Conservation (phyloP, 2,797 vertebrate species). For the Cossypha caffra region DNA sequence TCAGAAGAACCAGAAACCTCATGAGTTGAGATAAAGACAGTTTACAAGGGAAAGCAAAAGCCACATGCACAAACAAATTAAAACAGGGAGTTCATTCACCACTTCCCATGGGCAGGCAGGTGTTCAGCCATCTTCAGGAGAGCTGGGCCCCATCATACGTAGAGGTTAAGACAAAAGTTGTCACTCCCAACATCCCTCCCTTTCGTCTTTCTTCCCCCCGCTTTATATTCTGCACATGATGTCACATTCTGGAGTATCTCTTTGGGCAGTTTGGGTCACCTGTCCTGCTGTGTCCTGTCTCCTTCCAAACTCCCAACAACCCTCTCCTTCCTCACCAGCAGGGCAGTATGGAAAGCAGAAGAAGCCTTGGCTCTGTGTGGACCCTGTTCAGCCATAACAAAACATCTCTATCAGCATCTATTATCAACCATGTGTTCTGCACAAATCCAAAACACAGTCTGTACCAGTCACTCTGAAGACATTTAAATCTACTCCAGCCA, state of each 20-base stretch:
- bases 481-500: not conserved
- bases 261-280: not conserved
- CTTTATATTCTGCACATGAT: not conserved
- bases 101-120: not conserved
- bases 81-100: not conserved
- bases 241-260: not conserved
- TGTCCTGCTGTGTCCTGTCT: not conserved
- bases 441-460: not conserved
- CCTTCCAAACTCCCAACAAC: not conserved
- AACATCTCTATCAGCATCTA: not conserved
- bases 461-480: not conserved
- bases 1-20: not conserved
- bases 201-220: fast-evolving
- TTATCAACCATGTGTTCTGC: not conserved
- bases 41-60: not conserved
- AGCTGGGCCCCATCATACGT: not conserved
- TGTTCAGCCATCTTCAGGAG: not conserved
- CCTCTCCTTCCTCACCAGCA: not conserved
- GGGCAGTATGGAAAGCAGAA: fast-evolving
- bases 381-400: not conserved
- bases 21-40: not conserved
- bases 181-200: not conserved
- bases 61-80: not conserved
- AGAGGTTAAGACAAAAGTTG: not conserved
- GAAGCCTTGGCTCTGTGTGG: not conserved